A percentile compares a stretch with the other conserved stretches of the same genome.
Conservation (phyloP, 2,113 vertebrate genomes). For the Cathartes aura region DNA sequence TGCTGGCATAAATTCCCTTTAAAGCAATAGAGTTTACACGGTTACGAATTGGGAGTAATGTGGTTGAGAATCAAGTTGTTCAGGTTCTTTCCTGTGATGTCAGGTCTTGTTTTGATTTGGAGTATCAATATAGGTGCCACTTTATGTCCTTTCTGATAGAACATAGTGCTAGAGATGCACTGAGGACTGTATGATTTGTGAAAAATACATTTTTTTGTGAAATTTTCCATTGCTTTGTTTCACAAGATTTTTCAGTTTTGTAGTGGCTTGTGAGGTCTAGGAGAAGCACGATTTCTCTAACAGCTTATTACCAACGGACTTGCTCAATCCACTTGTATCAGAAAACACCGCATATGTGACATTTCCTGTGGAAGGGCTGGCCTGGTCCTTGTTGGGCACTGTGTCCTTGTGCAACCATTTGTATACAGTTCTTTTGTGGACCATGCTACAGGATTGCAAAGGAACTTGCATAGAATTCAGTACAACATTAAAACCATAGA, state of each 20-base stretch:
- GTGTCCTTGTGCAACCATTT: neutral
- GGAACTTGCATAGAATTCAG: neutral
- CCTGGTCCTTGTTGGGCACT: neutral
- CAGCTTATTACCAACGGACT: neutral
- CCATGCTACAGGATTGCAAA: neutral
- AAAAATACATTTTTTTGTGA: neutral
- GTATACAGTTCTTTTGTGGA: neutral
- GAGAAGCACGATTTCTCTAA: neutral
- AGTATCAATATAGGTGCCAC: neutral
- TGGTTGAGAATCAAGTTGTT: neutral
- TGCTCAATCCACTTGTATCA: neutral
- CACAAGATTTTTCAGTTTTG: neutral
- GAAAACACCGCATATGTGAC: rapidly evolving
- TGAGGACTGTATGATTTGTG: neutral
- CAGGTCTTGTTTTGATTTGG: neutral
- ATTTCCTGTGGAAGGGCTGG: neutral
- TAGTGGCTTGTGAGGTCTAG: neutral
- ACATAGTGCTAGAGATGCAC: neutral
- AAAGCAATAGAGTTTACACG: neutral
- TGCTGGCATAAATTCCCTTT: conserved; percentile 34
- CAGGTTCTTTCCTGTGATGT: neutral
- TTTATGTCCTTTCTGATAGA: neutral
- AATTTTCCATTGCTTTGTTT: neutral
- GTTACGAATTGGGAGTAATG: neutral
- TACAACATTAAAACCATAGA: neutral